These are phyloP conservation scores for Todiramphus chloris DNA, from an alignment of 2,113 vertebrate species.

Conservation along the genomic window DNA sequence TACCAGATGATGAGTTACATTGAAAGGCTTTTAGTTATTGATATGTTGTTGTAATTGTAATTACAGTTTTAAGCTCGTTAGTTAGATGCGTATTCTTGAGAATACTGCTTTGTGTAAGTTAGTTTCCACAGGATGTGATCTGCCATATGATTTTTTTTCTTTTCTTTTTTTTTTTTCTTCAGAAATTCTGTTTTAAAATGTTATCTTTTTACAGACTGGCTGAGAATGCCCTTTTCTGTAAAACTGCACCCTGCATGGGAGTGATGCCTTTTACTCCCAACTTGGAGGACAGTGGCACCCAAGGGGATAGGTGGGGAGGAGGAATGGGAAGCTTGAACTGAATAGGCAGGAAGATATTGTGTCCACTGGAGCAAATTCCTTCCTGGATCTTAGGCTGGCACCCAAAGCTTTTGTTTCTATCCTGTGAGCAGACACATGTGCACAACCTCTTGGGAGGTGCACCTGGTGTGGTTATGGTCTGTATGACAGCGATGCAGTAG, in stretches of 20 bases:
- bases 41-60: not conserved
- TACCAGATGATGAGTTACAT: not conserved
- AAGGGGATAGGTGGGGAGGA: not conserved
- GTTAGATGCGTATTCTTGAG: not conserved
- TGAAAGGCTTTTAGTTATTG: not conserved
- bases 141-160: not conserved
- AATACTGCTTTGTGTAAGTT: not conserved
- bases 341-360: not conserved
- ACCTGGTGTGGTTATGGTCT: not conserved
- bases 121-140: not conserved
- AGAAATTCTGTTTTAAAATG: not conserved
- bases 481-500: fast-evolving
- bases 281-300: not conserved
- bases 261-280: not conserved
- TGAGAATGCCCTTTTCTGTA: not conserved
- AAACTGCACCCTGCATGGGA: not conserved
- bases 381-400: not conserved
- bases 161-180: not conserved
- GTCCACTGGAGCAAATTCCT: not conserved
- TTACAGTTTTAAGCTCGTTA: not conserved
- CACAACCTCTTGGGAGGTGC: not conserved
- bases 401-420: not conserved
- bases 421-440: not conserved
- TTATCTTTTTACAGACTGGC: not conserved
- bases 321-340: fast-evolving